phyloP scores from a whole-genome alignment of 1,140 invertebrate genomes.

The Adoxophyes honmai region DNA sequence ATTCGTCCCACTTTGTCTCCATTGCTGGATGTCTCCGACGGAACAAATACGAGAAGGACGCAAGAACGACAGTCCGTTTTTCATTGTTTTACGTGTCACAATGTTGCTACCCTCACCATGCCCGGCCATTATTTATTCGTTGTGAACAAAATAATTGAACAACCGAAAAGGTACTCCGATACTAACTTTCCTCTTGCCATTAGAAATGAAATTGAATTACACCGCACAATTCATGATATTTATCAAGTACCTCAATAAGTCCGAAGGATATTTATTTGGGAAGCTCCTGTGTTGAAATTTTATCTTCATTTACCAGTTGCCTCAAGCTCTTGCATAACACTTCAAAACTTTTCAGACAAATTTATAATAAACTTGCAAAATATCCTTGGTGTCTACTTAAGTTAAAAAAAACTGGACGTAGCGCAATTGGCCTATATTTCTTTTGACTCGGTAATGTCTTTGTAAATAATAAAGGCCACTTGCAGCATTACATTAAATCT shows the following conservation, averaged over 20 bases:
- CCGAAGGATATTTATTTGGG: not conserved
- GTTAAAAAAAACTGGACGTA: too few species aligned
- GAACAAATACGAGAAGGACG: conserved; percentile 45
- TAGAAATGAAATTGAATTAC: not conserved
- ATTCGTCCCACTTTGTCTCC: conserved; percentile 56
- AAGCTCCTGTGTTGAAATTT: not conserved
- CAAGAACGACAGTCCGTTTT: conserved; percentile 33
- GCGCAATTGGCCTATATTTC: too few species aligned
- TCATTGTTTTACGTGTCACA: conserved; percentile 35
- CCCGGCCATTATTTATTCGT: conserved; percentile 31
- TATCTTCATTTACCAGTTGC: not conserved
- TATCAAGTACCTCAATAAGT: not conserved
- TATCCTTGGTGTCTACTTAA: too few species aligned
- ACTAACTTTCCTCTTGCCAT: not conserved
- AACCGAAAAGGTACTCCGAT: not conserved
- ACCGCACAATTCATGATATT: conserved; percentile 1
- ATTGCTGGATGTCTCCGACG: conserved; percentile 41
- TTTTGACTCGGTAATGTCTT: too few species aligned
- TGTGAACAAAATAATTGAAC: conserved; percentile 21
- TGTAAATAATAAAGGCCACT: too few species aligned
- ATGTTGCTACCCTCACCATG: not conserved
- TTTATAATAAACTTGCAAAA: not conserved
- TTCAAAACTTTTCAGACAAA: not conserved
- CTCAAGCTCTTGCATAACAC: not conserved
- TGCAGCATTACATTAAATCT: too few species aligned